Conservation (phyloP, 2,888 invertebrate species). For the Heliconius ismenius region DNA sequence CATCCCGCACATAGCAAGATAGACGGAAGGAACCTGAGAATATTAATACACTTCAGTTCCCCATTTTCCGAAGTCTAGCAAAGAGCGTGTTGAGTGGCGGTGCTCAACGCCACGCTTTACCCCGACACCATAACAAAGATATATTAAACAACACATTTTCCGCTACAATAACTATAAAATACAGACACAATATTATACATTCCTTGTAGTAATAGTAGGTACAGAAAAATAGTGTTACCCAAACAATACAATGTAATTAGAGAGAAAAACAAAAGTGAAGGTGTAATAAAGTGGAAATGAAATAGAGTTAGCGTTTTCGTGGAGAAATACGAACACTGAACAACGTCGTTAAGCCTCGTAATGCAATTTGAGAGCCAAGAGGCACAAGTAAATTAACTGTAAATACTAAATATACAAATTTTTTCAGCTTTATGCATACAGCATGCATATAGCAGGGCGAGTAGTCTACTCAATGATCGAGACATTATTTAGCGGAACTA, state of each 20-base stretch:
- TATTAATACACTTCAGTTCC: too few species aligned
- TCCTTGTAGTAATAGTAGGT: not conserved
- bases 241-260: conserved; percentile 14
- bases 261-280: conserved; percentile 20
- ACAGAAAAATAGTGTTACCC: conserved; percentile 7
- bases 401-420: not conserved
- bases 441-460: too few species aligned
- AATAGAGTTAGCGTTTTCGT: conserved; percentile 20
- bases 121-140: too few species aligned
- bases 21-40: too few species aligned
- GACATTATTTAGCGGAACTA: not conserved
- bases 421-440: too few species aligned
- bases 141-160: too few species aligned
- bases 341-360: not conserved
- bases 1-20: too few species aligned
- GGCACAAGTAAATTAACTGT: not conserved
- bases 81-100: too few species aligned
- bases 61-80: too few species aligned
- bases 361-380: conserved; percentile 14
- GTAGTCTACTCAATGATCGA: not conserved
- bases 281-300: conserved; percentile 19
- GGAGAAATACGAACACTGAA: conserved; percentile 7
- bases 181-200: not conserved
- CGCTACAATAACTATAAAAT: not conserved
- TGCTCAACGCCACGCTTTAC: too few species aligned